A percentile compares a stretch with the other conserved stretches of the same genome.
These are phyloP conservation scores for Takifugu ocellatus DNA, from an alignment of 2,797 vertebrate genomes.

Conservation along the genomic window DNA sequence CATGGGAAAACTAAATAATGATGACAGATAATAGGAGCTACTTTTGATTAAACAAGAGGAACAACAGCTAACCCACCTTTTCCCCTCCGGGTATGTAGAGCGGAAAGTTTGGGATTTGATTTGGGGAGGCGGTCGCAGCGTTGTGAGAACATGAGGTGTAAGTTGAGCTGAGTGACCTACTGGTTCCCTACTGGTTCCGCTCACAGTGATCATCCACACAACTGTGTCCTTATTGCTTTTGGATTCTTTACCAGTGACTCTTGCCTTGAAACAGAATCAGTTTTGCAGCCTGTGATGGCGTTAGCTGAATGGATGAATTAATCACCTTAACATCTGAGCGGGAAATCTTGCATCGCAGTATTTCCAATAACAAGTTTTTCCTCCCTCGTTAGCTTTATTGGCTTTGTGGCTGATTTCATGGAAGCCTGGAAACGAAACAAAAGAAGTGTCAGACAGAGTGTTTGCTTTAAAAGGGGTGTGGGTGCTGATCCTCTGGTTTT, in stretches of 20 bases:
- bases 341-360: conserved; percentile 30
- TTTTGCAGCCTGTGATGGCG: conserved; percentile 51
- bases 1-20: conserved; percentile 38
- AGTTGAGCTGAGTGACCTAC: conserved; percentile 63
- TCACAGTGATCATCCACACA: conserved; percentile 60
- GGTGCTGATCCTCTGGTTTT: conserved; percentile 5
- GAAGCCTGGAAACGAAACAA: conserved; percentile 20
- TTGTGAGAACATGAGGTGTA: conserved; percentile 71
- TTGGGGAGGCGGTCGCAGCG: conserved; percentile 54
- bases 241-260: conserved; percentile 41
- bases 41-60: conserved; percentile 57
- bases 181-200: conserved; percentile 64
- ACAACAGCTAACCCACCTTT: conserved; percentile 54
- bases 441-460: not conserved
- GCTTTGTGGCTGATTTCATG: conserved; percentile 22
- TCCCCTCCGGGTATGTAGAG: conserved; percentile 51
- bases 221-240: conserved; percentile 68
- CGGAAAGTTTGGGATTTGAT: conserved; percentile 46
- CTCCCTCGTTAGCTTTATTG: conserved; percentile 31
- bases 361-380: conserved; percentile 22
- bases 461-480: conserved; percentile 24
- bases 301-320: conserved; percentile 29
- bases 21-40: conserved; percentile 52
- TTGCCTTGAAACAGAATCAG: conserved; percentile 40
- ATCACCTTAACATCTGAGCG: conserved; percentile 18